Evolutionary conservation across 2,888 invertebrate genomes (phyloP).

Genomic region (Rhopalosiphum nymphaeae): DNA sequence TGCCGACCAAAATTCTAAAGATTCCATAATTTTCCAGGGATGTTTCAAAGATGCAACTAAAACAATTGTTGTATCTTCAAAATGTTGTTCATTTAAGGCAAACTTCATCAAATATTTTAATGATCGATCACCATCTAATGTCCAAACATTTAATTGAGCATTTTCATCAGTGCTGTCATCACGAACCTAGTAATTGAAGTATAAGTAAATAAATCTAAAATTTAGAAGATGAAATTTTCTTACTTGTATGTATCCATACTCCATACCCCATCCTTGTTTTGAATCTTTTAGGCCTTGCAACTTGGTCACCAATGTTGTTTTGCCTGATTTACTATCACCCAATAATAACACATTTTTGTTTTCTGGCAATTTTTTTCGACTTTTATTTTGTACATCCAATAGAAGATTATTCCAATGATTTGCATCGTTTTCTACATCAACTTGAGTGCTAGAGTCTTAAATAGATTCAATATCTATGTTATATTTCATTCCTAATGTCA

Average conservation of each 20-base stretch:
- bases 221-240: neutral
- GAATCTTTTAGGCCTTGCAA: constrained; percentile 97
- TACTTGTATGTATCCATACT: constrained; percentile 97
- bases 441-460: constrained; percentile 36
- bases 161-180: constrained; percentile 61
- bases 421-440: constrained; percentile 27
- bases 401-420: constrained; percentile 61
- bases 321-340: constrained; percentile 97
- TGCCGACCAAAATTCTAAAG: constrained; percentile 92
- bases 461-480: neutral
- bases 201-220: neutral
- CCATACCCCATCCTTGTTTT: constrained; percentile 97
- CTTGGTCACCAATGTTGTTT: constrained; percentile 97
- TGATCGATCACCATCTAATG: constrained; percentile 94
- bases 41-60: constrained; percentile 96
- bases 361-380: constrained; percentile 93
- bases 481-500: neutral
- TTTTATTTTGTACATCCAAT: constrained; percentile 89
- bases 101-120: constrained; percentile 92
- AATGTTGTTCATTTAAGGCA: constrained; percentile 90
- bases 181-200: constrained; percentile 39
- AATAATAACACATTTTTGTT: constrained; percentile 93
- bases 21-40: constrained; percentile 95
- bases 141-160: constrained; percentile 89
- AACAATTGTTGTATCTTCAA: constrained; percentile 91